A percentile compares a stretch with the other conserved stretches of the same genome.
Conservation (phyloP, 2,113 vertebrate species). For the Orientallactaga bullata region DNA sequence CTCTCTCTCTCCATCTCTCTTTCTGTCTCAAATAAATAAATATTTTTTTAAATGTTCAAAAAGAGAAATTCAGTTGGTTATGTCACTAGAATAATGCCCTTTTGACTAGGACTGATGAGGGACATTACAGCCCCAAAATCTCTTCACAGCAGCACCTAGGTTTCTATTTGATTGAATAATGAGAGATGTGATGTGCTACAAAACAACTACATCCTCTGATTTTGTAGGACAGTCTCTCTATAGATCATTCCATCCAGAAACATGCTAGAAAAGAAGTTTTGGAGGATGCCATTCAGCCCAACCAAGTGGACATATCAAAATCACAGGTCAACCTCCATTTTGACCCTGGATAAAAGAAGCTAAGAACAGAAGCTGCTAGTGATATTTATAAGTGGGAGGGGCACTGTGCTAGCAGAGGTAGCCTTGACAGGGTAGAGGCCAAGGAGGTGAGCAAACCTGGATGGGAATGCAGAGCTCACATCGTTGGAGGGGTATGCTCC, state of each 20-base stretch:
- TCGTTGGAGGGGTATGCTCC: not conserved
- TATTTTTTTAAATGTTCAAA: too few relatives aligned
- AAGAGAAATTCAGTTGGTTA: not conserved
- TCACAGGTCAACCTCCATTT: not conserved
- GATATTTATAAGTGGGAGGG: not conserved
- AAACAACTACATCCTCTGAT: not conserved
- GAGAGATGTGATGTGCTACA: not conserved
- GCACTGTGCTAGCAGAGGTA: not conserved
- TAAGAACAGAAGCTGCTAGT: not conserved
- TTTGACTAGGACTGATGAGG: conserved; percentile 18
- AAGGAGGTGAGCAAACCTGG: not conserved
- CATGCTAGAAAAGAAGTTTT: not conserved
- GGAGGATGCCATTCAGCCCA: not conserved
- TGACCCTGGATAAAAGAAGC: conserved; percentile 40
- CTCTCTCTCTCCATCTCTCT: too few relatives aligned
- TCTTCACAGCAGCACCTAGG: not conserved
- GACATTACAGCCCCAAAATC: not conserved
- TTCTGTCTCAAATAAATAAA: too few relatives aligned
- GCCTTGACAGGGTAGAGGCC: not conserved
- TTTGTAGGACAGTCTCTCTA: conserved; percentile 14
- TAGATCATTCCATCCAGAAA: not conserved
- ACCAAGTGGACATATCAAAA: not conserved
- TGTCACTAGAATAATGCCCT: conserved; percentile 6
- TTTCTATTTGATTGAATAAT: not conserved
- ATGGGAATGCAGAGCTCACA: not conserved